phyloP scores from a whole-genome alignment of 64 coral and sea anemone genomes.

The Exaiptasia diaphana region DNA sequence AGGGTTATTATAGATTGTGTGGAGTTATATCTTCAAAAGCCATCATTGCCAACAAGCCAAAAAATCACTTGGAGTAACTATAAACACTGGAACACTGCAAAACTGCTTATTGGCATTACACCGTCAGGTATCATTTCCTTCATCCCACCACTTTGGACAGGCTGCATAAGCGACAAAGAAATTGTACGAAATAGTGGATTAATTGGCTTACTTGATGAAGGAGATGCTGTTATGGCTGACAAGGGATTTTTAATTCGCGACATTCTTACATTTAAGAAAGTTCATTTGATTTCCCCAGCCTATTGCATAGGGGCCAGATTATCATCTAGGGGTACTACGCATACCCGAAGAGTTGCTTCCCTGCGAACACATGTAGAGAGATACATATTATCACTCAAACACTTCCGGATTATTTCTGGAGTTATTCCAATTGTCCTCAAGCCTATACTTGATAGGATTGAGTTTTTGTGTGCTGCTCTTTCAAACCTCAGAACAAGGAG shows the following conservation, averaged over 20 bases:
- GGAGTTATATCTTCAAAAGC: slow-evolving; percentile 26
- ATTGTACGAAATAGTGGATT: slow-evolving; percentile 49
- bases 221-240: slow-evolving; percentile 75
- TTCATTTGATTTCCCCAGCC: slow-evolving; percentile 72
- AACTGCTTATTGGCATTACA: slow-evolving; percentile 24
- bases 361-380: slow-evolving; percentile 68
- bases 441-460: slow-evolving; percentile 66
- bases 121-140: slow-evolving; percentile 22
- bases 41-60: slow-evolving; percentile 6
- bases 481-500: slow-evolving; percentile 28
- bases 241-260: slow-evolving; percentile 72
- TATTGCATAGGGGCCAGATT: slow-evolving; percentile 56
- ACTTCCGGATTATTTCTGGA: slow-evolving; percentile 58
- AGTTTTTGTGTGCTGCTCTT: slow-evolving; percentile 39
- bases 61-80: slow-evolving; percentile 57
- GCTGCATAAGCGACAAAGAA: slow-evolving; percentile 63
- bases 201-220: slow-evolving; percentile 54
- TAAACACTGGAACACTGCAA: slow-evolving; percentile 43
- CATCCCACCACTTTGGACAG: slow-evolving; percentile 44
- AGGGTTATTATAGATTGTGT: slow-evolving; percentile 38
- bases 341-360: slow-evolving; percentile 53
- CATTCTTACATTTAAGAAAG: slow-evolving; percentile 68
- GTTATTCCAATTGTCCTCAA: slow-evolving; percentile 58
- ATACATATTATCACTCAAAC: slow-evolving; percentile 62
- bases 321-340: slow-evolving; percentile 37